Base-by-base conservation (phyloP, 2,113 vertebrate genomes). In the Strix uralensis region DNA sequence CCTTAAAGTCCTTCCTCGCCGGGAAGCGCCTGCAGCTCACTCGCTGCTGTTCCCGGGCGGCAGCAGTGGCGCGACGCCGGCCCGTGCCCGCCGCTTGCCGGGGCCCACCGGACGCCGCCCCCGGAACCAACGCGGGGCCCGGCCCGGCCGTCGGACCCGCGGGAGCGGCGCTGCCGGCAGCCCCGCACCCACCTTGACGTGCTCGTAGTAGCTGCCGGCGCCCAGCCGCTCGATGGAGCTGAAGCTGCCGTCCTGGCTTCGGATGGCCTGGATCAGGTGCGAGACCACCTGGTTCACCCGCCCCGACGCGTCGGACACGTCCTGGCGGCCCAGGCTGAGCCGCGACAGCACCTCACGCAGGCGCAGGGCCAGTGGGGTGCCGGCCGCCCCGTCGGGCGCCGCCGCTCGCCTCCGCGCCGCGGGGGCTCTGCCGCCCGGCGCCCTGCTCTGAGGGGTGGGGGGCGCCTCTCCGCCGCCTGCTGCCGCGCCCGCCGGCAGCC, bases 131-230 rank as follows among this genome's bases (percentile, higher is more conserved):
- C n/a, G 30, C 36, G 36, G 15, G 25, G 11, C 46, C 32, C 25
- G 47, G 57, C 12, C 42, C 32, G 25, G 17, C 29, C 47, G 20
- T 32, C 55, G 16, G 30, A 58, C 23, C 23, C 54, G 40, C 57
- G 58, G 46, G 58, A 49, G 58, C 49, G 58, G 44, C 58, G 17
- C 13, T 75, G 42, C 55, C 38, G 54, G 40, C 17, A 29, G 22
- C 46, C 9, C 30, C 7, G 12, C n/a, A 74, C 96, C 90, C 90
- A 98, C 98, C 98, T 98, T 98, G 63, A 98, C 94, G 5, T 4
- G 95, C 75, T 98, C 98, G 26, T 98, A 98, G 97, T 98, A 98
- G 93, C 98, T 98, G n/a, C 98, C 98, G 3, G 97, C 36, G 29
- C 57, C 16, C 12, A 94, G 69, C 27, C 1, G 34, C 15, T 20